phyloP scores from a whole-genome alignment of 2,797 vertebrate genomes.

The Decapterus maruadsi region DNA sequence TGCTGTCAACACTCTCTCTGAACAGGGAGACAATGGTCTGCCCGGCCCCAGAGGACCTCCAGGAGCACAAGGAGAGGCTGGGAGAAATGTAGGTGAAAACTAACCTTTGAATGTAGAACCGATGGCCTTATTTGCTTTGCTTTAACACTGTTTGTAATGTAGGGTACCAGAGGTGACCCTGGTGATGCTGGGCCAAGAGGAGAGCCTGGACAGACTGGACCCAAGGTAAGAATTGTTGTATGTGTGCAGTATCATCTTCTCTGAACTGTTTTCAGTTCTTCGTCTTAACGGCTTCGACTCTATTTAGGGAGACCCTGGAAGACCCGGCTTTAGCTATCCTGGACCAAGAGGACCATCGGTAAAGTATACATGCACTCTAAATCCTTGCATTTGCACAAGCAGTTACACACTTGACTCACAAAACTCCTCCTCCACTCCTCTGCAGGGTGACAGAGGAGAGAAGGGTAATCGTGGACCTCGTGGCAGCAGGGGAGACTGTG shows the following conservation, averaged over 20 bases:
- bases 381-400: background rate
- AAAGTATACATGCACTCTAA: conserved; percentile 14
- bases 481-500: conserved; percentile 92
- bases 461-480: conserved; percentile 88
- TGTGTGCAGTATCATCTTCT: conserved; percentile 1
- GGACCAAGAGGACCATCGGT: conserved; percentile 91
- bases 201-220: conserved; percentile 88
- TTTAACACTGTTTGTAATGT: conserved; percentile 42
- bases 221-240: conserved; percentile 83
- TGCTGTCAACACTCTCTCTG: conserved; percentile 16
- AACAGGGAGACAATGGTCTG: conserved; percentile 93
- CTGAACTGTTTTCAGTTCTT: background rate
- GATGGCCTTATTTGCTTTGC: background rate
- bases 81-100: conserved; percentile 88
- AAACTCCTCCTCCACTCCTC: background rate
- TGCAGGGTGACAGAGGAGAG: conserved; percentile 91
- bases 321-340: conserved; percentile 95
- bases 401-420: conserved; percentile 2
- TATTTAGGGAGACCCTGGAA: conserved; percentile 90
- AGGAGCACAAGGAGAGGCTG: conserved; percentile 86
- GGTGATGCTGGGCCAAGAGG: conserved; percentile 94
- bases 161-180: conserved; percentile 93
- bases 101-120: background rate
- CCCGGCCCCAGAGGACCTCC: conserved; percentile 92
- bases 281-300: conserved; percentile 42